phyloP scores from a whole-genome alignment of 2,888 invertebrate genomes.

The Entomobrya multifasciata region DNA sequence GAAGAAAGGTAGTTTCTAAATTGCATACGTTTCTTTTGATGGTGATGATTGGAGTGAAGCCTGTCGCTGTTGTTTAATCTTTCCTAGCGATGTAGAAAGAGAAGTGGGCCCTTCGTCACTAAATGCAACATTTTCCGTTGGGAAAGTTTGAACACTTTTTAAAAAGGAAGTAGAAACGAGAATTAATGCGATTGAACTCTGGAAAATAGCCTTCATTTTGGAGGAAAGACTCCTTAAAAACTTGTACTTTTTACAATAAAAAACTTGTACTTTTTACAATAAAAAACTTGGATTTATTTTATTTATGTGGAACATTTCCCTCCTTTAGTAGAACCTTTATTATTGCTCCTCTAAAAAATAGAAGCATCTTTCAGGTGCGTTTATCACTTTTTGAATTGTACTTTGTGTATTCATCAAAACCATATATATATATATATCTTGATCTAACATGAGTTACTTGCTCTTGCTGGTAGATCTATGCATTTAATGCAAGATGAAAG shows the following conservation, averaged over 20 bases:
- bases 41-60: slow-evolving; percentile 46
- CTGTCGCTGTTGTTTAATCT: slow-evolving; percentile 55
- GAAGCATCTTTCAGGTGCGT: not conserved
- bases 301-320: not conserved
- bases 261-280: not conserved
- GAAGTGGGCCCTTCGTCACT: not conserved
- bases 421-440: too few relatives aligned
- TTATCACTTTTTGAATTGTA: not conserved
- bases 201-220: slow-evolving; percentile 32
- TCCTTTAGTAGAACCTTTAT: not conserved
- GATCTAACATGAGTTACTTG: too few relatives aligned
- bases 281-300: not conserved
- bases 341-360: not conserved
- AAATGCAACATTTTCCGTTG: not conserved
- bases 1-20: not conserved
- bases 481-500: too few relatives aligned
- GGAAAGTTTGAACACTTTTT: slow-evolving; percentile 12
- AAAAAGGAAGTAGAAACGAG: slow-evolving; percentile 19
- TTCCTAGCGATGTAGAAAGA: not conserved
- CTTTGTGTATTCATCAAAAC: too few relatives aligned
- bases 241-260: not conserved
- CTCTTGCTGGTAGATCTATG: too few relatives aligned
- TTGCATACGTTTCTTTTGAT: slow-evolving; percentile 63
- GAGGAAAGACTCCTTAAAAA: not conserved
- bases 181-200: not conserved